Base-by-base conservation (phyloP, 1,140 invertebrate genomes). In the Cherax destructor region DNA sequence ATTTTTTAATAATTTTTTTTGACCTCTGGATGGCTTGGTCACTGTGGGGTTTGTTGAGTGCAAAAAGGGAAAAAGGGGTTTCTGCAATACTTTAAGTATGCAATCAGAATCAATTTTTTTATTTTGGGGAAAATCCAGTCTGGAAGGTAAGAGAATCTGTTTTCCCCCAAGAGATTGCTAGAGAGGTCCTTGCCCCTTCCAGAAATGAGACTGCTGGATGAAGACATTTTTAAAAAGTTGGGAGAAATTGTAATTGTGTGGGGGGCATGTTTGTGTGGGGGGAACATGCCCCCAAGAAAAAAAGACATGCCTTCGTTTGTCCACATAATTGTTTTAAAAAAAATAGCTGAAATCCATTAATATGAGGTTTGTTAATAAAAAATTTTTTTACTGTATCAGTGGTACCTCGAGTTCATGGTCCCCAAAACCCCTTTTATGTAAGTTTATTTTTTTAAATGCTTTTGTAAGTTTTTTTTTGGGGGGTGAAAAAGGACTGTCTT, bases 131-230 rank as follows among this genome's bases (percentile, higher is more conserved):
- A 88, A 80, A 52, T 88, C 18, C 2, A 65, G 50, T 47, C 77
- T 65, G 86, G 47, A 72, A 24, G 86, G 86, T n/a, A 88, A 24
- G 47, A 47, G 49, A 21, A 81, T 88, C 49, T 21, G 56, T 7
- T 80, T 77, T 47, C 59, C 81, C 95, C 72, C 94, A 95, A 92
- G 95, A 95, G 93, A 94, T 96, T 83, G 93, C 95, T 5, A 95
- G 95, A 91, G 94, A 95, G 92, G 94, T 96, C 72, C 94, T 96
- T 74, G 93, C 94, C 95, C 81, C 94, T 97, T 74, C 96, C 96
- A 5, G 95, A 95, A 92, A 94, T 95, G 6, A 92, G 94, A 84
- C 94, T 95, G 86, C 85, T 97, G 21, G 95, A 94, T 92, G 85
- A 87, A 13, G 79, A 74, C 49, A 76, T 59, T 24, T 92, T 76